Evolutionary conservation across 1,140 invertebrate genomes (phyloP).

Genomic region (Reticulitermes speratus): DNA sequence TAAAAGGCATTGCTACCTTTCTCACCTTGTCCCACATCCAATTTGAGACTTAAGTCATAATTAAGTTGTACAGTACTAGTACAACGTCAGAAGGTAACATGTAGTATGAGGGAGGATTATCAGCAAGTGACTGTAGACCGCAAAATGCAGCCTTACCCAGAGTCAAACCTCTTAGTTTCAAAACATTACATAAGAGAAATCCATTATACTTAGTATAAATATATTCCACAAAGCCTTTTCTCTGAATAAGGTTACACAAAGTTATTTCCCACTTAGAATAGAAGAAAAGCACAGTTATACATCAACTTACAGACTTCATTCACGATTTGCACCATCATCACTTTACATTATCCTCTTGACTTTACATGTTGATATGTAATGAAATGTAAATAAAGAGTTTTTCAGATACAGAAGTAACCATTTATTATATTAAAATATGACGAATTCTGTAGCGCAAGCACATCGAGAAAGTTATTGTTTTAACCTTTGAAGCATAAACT

Average conservation of each 20-base stretch:
- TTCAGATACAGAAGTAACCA: background rate
- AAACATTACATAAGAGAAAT: background rate
- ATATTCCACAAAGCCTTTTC: background rate
- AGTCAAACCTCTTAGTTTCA: background rate
- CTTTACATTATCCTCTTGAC: background rate
- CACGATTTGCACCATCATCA: background rate
- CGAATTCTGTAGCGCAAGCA: too few species aligned
- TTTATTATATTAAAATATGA: too few species aligned
- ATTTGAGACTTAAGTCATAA: background rate
- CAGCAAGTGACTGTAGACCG: conserved; percentile 25
- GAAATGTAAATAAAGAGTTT: background rate
- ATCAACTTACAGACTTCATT: background rate
- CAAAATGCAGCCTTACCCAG: conserved; percentile 7
- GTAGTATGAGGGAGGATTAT: conserved; percentile 19
- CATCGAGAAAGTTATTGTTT: too few species aligned
- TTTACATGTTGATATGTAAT: background rate
- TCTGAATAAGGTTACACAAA: background rate
- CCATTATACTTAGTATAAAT: background rate
- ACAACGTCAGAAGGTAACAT: conserved; percentile 1
- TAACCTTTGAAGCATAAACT: too few species aligned
- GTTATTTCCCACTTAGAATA: background rate
- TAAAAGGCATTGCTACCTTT: background rate
- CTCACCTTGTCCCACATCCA: background rate
- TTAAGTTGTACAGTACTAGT: background rate
- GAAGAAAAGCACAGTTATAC: conserved; percentile 2